These are phyloP conservation scores for Mimachlamys varia DNA, from an alignment of 2,888 invertebrate genomes.

Conservation along the genomic window DNA sequence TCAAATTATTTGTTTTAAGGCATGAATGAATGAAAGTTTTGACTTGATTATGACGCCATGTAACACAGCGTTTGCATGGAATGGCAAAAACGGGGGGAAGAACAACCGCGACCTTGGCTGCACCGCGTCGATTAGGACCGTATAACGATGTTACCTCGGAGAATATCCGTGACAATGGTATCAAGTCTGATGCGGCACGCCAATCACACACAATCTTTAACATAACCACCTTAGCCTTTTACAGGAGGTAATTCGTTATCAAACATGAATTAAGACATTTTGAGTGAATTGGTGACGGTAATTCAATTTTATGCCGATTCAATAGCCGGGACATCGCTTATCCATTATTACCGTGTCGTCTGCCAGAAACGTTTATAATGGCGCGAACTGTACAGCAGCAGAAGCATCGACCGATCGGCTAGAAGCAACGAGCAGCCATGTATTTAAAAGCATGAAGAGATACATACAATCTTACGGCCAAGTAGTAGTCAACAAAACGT, in stretches of 20 bases:
- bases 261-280: conserved; percentile 32
- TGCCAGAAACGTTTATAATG: neutral
- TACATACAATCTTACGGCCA: too few relatives aligned
- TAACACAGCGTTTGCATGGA: neutral
- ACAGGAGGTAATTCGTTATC: conserved; percentile 23
- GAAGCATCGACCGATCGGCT: neutral
- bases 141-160: neutral
- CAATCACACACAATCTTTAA: neutral
- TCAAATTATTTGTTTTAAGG: neutral
- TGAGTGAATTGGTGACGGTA: neutral
- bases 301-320: conserved; percentile 19
- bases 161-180: neutral
- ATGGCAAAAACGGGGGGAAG: neutral
- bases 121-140: neutral
- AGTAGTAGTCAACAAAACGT: too few relatives aligned
- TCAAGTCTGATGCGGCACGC: neutral
- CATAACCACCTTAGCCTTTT: neutral
- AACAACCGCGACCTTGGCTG: neutral
- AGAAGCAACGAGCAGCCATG: conserved; percentile 10
- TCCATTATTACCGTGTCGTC: neutral
- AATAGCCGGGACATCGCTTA: neutral
- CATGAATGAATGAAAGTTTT: neutral
- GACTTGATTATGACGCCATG: neutral
- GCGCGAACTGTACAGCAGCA: neutral
- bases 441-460: neutral